Evolutionary conservation across 2,888 invertebrate species (phyloP).

Genomic region (Synergus laeviventris): DNA sequence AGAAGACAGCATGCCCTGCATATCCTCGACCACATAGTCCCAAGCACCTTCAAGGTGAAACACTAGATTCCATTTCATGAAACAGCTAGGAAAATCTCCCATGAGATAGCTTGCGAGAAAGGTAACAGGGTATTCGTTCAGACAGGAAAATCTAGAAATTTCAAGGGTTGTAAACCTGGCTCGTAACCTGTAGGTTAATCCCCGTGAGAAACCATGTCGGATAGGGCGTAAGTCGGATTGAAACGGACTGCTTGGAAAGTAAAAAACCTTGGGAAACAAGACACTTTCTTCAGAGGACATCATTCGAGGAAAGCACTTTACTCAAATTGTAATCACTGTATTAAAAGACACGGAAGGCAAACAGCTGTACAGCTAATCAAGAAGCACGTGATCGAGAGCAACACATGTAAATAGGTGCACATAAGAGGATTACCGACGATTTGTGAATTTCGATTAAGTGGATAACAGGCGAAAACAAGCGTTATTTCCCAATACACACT

Average conservation of each 20-base stretch:
- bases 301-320: background rate
- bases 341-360: background rate
- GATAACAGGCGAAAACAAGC: constrained; percentile 34
- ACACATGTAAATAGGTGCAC: constrained; percentile 39
- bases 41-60: background rate
- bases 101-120: constrained; percentile 1
- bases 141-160: constrained; percentile 3
- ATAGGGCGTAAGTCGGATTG: constrained; percentile 4
- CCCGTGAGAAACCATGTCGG: background rate
- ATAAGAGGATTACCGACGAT: constrained; percentile 28
- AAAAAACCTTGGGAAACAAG: background rate
- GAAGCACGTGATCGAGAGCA: constrained; percentile 17
- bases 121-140: constrained; percentile 12
- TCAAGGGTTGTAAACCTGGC: constrained; percentile 3
- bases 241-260: background rate
- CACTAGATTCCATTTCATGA: background rate
- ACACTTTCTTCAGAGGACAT: background rate
- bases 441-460: constrained; percentile 30
- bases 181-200: background rate
- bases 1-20: constrained; percentile 21
- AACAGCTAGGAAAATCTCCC: constrained; percentile 8
- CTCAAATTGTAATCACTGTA: background rate
- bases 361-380: background rate
- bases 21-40: constrained; percentile 5
- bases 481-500: constrained; percentile 22